Conservation (phyloP, 2,888 invertebrate species). For the Luperina nickerlii region DNA sequence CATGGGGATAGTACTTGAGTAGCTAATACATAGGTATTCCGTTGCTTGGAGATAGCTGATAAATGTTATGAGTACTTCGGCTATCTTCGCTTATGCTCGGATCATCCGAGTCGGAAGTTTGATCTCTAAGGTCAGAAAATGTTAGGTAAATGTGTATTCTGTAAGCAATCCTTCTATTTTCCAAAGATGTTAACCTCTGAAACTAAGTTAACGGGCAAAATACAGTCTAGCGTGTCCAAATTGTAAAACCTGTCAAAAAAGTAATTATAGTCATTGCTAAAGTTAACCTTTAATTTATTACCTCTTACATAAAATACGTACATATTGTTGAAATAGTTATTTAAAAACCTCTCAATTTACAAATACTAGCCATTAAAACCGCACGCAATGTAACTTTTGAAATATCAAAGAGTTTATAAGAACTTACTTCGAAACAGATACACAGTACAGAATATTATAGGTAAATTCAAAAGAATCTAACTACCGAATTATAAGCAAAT, state of each 20-base stretch:
- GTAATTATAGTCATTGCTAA: conserved; percentile 11
- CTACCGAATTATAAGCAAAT: conserved; percentile 49
- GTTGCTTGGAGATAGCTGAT: conserved; percentile 15
- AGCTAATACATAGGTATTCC: not conserved
- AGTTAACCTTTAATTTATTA: conserved; percentile 41
- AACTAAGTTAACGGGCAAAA: not conserved
- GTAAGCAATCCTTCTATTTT: not conserved
- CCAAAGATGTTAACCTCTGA: not conserved
- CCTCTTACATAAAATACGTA: conserved; percentile 25
- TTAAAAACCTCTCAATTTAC: conserved; percentile 16
- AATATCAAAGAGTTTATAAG: conserved; percentile 15
- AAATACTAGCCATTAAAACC: conserved; percentile 22
- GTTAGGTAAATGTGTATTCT: not conserved
- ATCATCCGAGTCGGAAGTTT: conserved; percentile 10
- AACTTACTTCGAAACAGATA: conserved; percentile 6
- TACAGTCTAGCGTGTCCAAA: not conserved
- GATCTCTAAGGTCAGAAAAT: conserved; percentile 22
- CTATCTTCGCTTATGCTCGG: conserved; percentile 29
- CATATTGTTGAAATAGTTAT: conserved; percentile 27
- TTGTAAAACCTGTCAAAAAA: not conserved
- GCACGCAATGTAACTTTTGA: conserved; percentile 30
- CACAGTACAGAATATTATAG: not conserved
- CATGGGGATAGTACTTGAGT: conserved; percentile 14
- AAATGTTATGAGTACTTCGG: conserved; percentile 23
- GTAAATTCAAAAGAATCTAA: conserved; percentile 24